Conservation (phyloP, 2,113 vertebrate genomes). For the Anguilla japonica region DNA sequence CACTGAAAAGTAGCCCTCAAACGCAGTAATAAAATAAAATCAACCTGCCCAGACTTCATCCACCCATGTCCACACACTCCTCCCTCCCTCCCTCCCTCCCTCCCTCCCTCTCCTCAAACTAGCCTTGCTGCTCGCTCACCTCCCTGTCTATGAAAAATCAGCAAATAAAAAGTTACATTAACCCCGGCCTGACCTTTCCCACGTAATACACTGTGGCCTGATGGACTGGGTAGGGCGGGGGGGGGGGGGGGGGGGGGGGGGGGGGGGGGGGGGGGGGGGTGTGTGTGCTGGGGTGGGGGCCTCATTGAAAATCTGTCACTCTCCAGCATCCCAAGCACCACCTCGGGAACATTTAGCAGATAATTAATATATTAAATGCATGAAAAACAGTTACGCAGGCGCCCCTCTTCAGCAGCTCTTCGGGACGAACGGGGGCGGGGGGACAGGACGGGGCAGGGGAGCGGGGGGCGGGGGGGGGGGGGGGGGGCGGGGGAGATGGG, state of each 20-base stretch:
- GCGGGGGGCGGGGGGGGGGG: too few relatives aligned
- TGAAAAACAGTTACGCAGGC: constrained; percentile 99
- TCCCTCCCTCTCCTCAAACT: constrained; percentile 59
- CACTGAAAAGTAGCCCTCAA: neutral
- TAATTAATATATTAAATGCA: constrained; percentile 99
- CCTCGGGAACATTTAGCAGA: constrained; percentile 98
- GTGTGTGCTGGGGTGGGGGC: neutral
- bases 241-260: neutral
- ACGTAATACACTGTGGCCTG: constrained; percentile 98
- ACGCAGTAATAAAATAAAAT: neutral
- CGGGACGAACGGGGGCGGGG: neutral
- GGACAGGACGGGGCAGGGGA: neutral
- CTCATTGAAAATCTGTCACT: constrained; percentile 93
- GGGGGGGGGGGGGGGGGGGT: neutral
- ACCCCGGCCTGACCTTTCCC: constrained; percentile 94
- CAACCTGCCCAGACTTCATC: constrained; percentile 62
- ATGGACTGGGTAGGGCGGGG: constrained; percentile 86
- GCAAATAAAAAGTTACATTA: constrained; percentile 99
- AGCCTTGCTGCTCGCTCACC: constrained; percentile 71
- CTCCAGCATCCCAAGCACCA: constrained; percentile 77
- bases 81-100: constrained; percentile 36
- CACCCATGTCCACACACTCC: constrained; percentile 63
- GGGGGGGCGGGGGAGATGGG: neutral
- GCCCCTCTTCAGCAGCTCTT: constrained; percentile 77
- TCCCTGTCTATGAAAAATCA: constrained; percentile 95